Evolutionary conservation across 2,113 vertebrate species (phyloP).

Genomic region (Helogale parvula): DNA sequence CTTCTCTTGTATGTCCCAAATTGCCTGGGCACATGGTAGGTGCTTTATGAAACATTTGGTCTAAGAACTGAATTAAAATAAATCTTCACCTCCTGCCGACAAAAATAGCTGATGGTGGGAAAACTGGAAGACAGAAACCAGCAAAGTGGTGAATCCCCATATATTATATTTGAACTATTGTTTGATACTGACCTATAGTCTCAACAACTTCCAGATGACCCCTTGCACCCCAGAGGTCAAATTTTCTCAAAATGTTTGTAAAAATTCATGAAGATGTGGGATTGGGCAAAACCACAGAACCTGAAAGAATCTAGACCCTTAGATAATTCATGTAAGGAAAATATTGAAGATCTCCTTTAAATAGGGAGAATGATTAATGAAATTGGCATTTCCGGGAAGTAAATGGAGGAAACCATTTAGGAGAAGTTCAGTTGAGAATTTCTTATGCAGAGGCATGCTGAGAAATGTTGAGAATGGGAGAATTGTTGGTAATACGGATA

Average conservation of each 20-base stretch:
- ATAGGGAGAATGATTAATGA: background rate
- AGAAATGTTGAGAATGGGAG: background rate
- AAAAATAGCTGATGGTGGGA: background rate
- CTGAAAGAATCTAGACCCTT: background rate
- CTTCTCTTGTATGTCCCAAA: background rate
- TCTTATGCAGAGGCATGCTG: background rate
- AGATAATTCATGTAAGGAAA: background rate
- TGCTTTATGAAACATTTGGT: background rate
- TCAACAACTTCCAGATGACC: background rate
- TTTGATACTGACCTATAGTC: background rate
- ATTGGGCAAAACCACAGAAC: background rate
- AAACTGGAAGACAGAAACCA: background rate
- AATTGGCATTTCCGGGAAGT: background rate
- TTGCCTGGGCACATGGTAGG: background rate
- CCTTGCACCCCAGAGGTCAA: background rate
- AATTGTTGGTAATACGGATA: background rate
- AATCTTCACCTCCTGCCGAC: background rate
- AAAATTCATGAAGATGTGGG: background rate
- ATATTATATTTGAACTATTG: background rate
- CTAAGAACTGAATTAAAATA: background rate
- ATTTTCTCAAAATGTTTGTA: background rate
- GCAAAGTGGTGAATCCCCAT: background rate
- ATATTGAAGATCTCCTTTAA: background rate
- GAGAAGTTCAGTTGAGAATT: background rate
- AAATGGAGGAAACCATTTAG: background rate